phyloP scores from a whole-genome alignment of 2,797 vertebrate genomes.

The Rhinoraja longicauda region DNA sequence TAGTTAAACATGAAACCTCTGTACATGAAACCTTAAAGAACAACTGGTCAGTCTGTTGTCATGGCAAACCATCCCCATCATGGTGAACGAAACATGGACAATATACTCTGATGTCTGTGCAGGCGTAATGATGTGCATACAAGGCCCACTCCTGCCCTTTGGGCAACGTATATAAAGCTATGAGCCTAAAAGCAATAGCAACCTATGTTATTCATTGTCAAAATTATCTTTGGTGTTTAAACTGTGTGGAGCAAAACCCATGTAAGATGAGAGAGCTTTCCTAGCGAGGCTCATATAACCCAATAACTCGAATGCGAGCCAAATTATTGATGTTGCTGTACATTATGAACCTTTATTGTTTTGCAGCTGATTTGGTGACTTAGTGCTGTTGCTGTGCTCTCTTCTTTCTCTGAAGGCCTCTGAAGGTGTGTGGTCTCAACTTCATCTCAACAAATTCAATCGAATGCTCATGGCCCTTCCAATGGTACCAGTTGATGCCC shows the following conservation, averaged over 20 bases:
- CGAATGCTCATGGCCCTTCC: conserved; percentile 93
- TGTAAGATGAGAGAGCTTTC: conserved; percentile 10
- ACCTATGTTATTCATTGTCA: conserved; percentile 36
- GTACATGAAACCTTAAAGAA: conserved; percentile 21
- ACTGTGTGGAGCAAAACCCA: conserved; percentile 23
- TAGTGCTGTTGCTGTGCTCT: conserved; percentile 63
- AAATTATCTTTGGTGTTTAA: conserved; percentile 37
- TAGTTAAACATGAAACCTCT: conserved; percentile 17
- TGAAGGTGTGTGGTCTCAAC: conserved; percentile 84
- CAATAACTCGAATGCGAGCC: conserved; percentile 14
- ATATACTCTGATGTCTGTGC: conserved; percentile 26
- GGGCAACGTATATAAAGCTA: conserved; percentile 29
- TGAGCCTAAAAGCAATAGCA: conserved; percentile 31
- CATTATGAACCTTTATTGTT: conserved; percentile 15
- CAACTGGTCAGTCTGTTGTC: background rate
- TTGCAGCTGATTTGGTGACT: conserved; percentile 4
- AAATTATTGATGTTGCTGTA: conserved; percentile 30
- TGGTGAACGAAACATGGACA: conserved; percentile 10
- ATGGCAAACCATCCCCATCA: conserved; percentile 21
- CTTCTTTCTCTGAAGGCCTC: conserved; percentile 85
- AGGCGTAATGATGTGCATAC: conserved; percentile 10
- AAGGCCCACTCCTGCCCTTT: conserved; percentile 17
- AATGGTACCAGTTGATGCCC: conserved; percentile 98
- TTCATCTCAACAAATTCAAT: conserved; percentile 95
- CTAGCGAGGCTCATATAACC: conserved; percentile 1